Conservation (phyloP, 2,797 vertebrate genomes). For the Gallinago solitaria region DNA sequence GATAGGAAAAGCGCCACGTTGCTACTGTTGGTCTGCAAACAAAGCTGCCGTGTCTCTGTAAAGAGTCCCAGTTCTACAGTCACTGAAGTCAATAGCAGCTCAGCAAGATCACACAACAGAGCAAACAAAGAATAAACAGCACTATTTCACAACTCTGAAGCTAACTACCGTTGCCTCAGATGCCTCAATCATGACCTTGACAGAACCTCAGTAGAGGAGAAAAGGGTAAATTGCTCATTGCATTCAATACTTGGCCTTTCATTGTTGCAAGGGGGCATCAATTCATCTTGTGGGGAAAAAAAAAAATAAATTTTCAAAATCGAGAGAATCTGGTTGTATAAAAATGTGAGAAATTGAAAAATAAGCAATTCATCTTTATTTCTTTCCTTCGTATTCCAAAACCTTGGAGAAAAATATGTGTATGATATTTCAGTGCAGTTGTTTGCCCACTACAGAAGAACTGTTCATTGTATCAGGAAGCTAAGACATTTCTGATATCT, state of each 20-base stretch:
- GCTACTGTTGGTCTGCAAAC: background rate
- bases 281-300: background rate
- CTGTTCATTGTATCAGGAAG: background rate
- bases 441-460: background rate
- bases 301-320: background rate
- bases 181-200: background rate
- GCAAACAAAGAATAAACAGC: background rate
- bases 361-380: background rate
- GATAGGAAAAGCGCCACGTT: accelerated
- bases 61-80: background rate
- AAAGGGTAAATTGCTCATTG: background rate
- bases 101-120: background rate
- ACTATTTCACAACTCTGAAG: background rate
- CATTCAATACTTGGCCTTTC: background rate
- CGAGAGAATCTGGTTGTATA: background rate
- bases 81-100: background rate
- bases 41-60: background rate
- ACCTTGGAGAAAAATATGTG: background rate
- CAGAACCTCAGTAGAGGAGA: background rate
- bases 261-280: background rate
- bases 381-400: background rate
- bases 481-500: background rate
- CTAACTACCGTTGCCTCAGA: background rate
- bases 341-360: background rate
- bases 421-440: background rate